These are phyloP conservation scores for Lynx canadensis DNA, from an alignment of 2,113 vertebrate genomes.

Conservation along the genomic window DNA sequence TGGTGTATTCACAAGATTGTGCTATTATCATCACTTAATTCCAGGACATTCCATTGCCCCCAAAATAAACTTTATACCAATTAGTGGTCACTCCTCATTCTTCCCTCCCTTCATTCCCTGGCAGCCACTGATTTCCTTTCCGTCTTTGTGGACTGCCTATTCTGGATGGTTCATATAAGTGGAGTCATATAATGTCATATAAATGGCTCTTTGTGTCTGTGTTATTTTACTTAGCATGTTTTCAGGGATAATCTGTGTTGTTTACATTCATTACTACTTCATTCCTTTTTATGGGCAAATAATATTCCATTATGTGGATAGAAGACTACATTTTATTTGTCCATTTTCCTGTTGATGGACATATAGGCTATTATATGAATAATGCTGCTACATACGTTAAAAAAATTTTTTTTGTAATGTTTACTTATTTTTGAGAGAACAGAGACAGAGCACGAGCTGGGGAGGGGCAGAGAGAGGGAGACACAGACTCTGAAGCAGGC, in stretches of 20 bases:
- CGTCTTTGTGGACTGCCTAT: background rate
- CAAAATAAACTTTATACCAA: background rate
- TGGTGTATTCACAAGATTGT: background rate
- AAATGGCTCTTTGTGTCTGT: background rate
- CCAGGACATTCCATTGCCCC: background rate
- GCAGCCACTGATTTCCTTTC: background rate
- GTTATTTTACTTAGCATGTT: constrained; percentile 1
- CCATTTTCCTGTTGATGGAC: background rate
- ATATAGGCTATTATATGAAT: background rate
- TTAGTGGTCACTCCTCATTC: background rate
- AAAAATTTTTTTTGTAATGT: too few relatives aligned
- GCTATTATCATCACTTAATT: background rate
- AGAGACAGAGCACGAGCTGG: too few relatives aligned
- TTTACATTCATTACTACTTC: background rate
- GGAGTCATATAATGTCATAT: background rate
- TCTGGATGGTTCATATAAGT: background rate
- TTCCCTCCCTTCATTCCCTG: background rate
- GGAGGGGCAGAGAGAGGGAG: too few relatives aligned
- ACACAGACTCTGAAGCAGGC: too few relatives aligned
- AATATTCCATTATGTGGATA: background rate
- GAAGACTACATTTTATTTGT: background rate
- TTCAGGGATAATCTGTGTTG: background rate
- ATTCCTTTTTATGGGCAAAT: background rate
- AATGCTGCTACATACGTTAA: background rate
- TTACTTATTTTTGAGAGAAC: too few relatives aligned